These are phyloP conservation scores for Ichneumon xanthorius DNA, from an alignment of 2,888 invertebrate genomes.

Conservation along the genomic window DNA sequence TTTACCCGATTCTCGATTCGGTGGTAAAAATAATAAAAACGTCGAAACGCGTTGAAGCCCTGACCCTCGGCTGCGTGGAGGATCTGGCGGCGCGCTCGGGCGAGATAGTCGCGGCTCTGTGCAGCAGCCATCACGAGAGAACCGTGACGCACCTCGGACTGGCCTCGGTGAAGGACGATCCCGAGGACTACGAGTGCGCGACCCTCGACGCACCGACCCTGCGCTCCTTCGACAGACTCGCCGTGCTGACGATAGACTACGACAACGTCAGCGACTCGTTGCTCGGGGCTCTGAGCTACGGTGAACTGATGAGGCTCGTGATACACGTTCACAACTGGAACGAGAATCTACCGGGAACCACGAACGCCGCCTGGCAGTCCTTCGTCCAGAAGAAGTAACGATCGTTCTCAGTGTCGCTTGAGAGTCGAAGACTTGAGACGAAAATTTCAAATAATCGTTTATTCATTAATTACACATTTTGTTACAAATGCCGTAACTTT, in stretches of 20 bases:
- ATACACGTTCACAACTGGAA: conserved; percentile 90
- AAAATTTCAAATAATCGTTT: too few species aligned
- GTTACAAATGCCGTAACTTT: too few species aligned
- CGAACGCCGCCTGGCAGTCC: conserved; percentile 88
- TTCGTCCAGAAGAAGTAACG: conserved; percentile 86
- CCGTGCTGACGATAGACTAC: conserved; percentile 86
- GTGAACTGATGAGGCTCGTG: conserved; percentile 87
- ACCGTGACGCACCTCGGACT: conserved; percentile 88
- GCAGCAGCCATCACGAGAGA: conserved; percentile 85
- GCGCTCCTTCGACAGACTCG: conserved; percentile 85
- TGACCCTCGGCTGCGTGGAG: conserved; percentile 87
- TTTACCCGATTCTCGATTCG: conserved; percentile 72
- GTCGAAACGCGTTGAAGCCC: conserved; percentile 84
- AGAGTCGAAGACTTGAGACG: not conserved
- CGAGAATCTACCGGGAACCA: conserved; percentile 88
- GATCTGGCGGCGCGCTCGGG: conserved; percentile 85
- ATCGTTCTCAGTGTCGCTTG: not conserved
- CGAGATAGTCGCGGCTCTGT: conserved; percentile 83
- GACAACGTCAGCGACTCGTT: conserved; percentile 86
- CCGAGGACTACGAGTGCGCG: conserved; percentile 88
- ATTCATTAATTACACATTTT: too few species aligned
- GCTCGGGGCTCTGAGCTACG: conserved; percentile 84
- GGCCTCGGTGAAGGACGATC: conserved; percentile 91
- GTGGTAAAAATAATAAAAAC: conserved; percentile 85
- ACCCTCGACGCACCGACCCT: conserved; percentile 87